A percentile compares a stretch with the other conserved stretches of the same genome.
Conservation (phyloP, 2,797 vertebrate species). For the Poecilia velifera region DNA sequence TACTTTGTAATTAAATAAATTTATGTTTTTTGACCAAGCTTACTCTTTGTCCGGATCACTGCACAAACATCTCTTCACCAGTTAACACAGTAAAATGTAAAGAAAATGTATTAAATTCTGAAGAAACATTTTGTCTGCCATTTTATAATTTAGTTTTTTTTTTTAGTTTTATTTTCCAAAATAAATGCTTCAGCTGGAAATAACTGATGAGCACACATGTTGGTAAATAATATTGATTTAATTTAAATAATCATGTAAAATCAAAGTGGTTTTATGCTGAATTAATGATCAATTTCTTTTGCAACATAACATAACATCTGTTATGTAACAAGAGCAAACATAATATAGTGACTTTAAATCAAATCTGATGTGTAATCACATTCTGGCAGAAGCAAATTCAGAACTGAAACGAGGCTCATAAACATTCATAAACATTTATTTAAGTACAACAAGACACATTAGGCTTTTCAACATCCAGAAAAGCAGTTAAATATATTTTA, state of each 20-base stretch:
- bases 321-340: not conserved
- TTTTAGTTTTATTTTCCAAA: not conserved
- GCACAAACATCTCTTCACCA: not conserved
- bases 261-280: not conserved
- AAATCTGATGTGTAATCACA: conserved; percentile 17
- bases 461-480: conserved; percentile 11
- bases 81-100: too few relatives aligned
- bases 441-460: conserved; percentile 45
- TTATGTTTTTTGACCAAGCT: not conserved
- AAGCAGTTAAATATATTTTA: conserved; percentile 51
- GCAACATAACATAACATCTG: not conserved
- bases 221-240: not conserved
- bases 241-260: not conserved
- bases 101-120: not conserved
- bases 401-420: not conserved
- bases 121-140: not conserved
- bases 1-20: not conserved
- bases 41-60: not conserved
- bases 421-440: conserved; percentile 48
- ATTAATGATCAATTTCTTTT: not conserved
- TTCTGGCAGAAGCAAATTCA: conserved; percentile 5
- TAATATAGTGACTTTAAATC: not conserved
- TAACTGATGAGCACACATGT: not conserved
- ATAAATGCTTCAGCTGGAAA: not conserved
- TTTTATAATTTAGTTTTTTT: not conserved